Conservation (phyloP, 1,140 invertebrate genomes). For the Halyomorpha halys region DNA sequence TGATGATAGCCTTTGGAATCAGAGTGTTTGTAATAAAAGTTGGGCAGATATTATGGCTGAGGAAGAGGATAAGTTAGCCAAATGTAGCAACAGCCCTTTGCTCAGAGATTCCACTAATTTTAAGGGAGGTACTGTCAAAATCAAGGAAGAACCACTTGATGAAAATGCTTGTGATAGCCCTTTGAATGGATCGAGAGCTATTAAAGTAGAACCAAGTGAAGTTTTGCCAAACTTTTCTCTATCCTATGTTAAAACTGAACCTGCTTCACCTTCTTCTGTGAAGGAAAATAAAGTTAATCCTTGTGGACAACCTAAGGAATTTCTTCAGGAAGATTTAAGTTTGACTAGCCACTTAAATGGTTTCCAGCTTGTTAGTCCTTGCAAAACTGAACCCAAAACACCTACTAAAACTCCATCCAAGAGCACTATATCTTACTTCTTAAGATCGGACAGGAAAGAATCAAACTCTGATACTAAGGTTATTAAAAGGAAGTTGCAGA, state of each 20-base stretch:
- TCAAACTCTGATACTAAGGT: constrained; percentile 5
- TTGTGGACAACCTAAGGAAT: constrained; percentile 22
- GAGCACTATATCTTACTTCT: not conserved
- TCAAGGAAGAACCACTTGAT: constrained; percentile 17
- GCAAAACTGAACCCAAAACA: constrained; percentile 22
- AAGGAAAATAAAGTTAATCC: constrained; percentile 18
- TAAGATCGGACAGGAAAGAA: constrained; percentile 1
- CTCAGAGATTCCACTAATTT: constrained; percentile 8
- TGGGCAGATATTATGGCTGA: constrained; percentile 30
- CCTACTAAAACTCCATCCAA: constrained; percentile 8
- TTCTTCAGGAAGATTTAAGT: constrained; percentile 31
- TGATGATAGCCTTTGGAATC: constrained; percentile 22
- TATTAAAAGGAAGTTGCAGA: constrained; percentile 19
- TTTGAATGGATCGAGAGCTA: not conserved
- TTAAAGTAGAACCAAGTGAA: constrained; percentile 3
- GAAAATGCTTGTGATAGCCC: constrained; percentile 13
- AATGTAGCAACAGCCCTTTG: not conserved
- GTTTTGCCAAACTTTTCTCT: constrained; percentile 14
- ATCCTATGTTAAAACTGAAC: not conserved
- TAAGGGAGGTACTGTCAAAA: not conserved
- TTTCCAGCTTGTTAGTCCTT: constrained; percentile 30
- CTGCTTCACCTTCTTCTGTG: constrained; percentile 21
- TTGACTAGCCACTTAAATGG: constrained; percentile 30
- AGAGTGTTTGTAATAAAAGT: constrained; percentile 27
- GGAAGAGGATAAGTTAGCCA: constrained; percentile 21